A percentile compares a stretch with the other conserved stretches of the same genome.
These are phyloP conservation scores for Valencia hispanica DNA, from an alignment of 2,797 vertebrate genomes.

Conservation along the genomic window DNA sequence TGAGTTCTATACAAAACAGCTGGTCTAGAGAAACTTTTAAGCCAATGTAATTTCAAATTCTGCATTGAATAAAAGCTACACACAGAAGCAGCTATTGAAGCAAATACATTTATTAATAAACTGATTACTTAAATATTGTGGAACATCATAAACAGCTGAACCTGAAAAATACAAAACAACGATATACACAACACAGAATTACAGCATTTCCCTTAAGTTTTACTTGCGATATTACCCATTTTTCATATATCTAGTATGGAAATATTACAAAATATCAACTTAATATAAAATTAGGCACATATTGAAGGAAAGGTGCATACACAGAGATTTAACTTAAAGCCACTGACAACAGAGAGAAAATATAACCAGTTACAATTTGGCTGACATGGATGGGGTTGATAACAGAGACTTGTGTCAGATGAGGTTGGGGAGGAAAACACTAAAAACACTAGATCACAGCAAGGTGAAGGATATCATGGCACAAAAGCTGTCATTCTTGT, in stretches of 20 bases:
- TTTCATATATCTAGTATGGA: conserved; percentile 37
- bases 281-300: conserved; percentile 81
- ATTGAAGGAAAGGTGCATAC: conserved; percentile 37
- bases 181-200: conserved; percentile 37
- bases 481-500: conserved; percentile 30
- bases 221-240: conserved; percentile 44
- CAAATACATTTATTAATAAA: conserved; percentile 72
- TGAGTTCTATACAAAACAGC: conserved; percentile 1
- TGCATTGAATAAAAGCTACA: not conserved
- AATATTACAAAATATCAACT: conserved; percentile 68
- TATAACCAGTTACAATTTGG: conserved; percentile 38
- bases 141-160: conserved; percentile 40
- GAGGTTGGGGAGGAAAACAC: not conserved
- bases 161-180: conserved; percentile 47
- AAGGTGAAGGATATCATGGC: conserved; percentile 42
- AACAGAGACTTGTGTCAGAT: not conserved
- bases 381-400: conserved; percentile 20
- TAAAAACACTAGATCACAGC: not conserved
- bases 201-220: conserved; percentile 60
- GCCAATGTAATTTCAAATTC: conserved; percentile 3
- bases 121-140: conserved; percentile 55
- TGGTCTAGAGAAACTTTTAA: conserved; percentile 4
- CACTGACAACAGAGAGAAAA: conserved; percentile 17
- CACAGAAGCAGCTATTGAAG: conserved; percentile 27
- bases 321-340: conserved; percentile 45